phyloP scores from a whole-genome alignment of 1,140 invertebrate genomes.

The Trichonephila clavata region DNA sequence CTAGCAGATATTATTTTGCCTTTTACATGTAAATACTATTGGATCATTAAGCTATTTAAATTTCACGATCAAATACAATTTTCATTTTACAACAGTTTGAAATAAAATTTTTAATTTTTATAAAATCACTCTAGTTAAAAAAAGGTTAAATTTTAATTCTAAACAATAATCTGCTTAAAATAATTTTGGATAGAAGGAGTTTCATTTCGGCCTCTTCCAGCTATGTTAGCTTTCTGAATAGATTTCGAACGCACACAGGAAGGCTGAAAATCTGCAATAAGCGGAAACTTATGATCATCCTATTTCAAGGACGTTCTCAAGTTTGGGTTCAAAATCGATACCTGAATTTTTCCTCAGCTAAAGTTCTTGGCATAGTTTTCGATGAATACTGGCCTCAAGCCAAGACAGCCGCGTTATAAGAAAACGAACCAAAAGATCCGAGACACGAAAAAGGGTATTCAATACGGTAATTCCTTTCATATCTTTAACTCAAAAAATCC shows the following conservation, averaged over 20 bases:
- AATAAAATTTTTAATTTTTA: no score
- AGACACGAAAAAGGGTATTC: conserved; percentile 3
- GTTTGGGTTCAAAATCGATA: conserved; percentile 44
- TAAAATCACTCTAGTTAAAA: no score
- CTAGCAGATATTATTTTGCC: no score
- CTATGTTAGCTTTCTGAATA: not conserved
- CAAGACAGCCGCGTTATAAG: conserved; percentile 25
- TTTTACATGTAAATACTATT: no score
- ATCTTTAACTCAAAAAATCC: no score
- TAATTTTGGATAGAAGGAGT: no score
- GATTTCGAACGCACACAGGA: not conserved
- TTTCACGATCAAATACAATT: no score
- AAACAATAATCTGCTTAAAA: no score
- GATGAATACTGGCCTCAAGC: conserved; percentile 34
- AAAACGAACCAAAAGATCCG: conserved; percentile 15
- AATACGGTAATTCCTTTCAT: not conserved
- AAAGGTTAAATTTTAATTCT: no score
- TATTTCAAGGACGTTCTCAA: conserved; percentile 39
- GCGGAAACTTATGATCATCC: conserved; percentile 36
- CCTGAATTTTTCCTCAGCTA: conserved; percentile 51
- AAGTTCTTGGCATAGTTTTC: conserved; percentile 61
- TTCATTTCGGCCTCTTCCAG: no score
- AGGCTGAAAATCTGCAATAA: not conserved
- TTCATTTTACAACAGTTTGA: no score
- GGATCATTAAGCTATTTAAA: no score